Percentiles rank a stretch among this genome's conserved stretches.
Evolutionary conservation across 2,888 invertebrate species (phyloP).

Genomic region (Hyposoter dolosus): DNA sequence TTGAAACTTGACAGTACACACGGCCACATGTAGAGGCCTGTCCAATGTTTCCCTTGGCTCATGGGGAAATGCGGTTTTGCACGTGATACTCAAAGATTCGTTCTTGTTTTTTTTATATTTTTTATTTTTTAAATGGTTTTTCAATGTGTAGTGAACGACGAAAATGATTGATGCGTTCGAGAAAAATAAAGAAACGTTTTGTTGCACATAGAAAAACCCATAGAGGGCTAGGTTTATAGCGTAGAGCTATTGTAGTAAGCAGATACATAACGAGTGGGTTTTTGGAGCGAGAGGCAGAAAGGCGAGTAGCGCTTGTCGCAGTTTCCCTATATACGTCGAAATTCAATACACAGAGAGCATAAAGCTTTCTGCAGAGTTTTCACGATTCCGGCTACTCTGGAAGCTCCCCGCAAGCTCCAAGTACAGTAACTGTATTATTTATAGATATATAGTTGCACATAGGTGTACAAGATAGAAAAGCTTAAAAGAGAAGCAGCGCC

Average conservation of each 20-base stretch:
- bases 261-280: conserved; percentile 34
- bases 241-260: conserved; percentile 24
- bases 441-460: conserved; percentile 24
- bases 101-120: background rate
- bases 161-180: background rate
- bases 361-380: conserved; percentile 58
- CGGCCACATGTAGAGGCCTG: too few species aligned
- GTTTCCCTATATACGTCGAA: conserved; percentile 23
- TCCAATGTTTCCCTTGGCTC: too few species aligned
- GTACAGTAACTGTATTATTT: conserved; percentile 6
- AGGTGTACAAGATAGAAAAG: conserved; percentile 35
- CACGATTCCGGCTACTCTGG: conserved; percentile 54
- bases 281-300: conserved; percentile 32
- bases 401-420: conserved; percentile 29
- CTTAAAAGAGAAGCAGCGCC: conserved; percentile 36
- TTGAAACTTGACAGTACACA: too few species aligned
- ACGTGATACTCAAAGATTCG: background rate
- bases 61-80: too few species aligned
- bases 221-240: conserved; percentile 4
- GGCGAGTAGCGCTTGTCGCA: conserved; percentile 6
- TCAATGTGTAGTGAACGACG: background rate
- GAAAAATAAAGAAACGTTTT: background rate
- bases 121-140: background rate
- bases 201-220: conserved; percentile 1
- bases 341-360: conserved; percentile 49